A percentile compares a stretch with the other conserved stretches of the same genome.
phyloP scores from a whole-genome alignment of 2,888 invertebrate species.

The Glaucopsyche alexis region DNA sequence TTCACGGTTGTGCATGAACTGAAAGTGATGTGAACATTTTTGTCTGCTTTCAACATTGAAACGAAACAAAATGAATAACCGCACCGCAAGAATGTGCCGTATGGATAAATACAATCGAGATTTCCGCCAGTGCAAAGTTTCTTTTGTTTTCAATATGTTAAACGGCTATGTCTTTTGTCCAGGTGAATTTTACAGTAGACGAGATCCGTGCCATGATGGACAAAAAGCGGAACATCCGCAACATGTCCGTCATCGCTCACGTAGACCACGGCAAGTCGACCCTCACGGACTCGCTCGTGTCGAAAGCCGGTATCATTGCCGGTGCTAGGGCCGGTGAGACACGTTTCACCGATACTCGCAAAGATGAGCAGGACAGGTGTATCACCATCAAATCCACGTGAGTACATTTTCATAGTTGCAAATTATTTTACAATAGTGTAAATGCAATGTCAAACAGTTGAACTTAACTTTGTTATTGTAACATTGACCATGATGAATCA shows the following conservation, averaged over 20 bases:
- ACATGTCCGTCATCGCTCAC: conserved; percentile 99
- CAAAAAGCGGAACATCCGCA: conserved; percentile 99
- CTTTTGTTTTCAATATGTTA: conserved; percentile 50
- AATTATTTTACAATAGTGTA: not conserved
- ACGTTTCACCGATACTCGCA: conserved; percentile 99
- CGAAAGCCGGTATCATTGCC: conserved; percentile 99
- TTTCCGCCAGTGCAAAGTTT: conserved; percentile 54
- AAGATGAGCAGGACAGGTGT: conserved; percentile 99
- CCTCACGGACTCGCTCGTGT: conserved; percentile 98
- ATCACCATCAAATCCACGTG: conserved; percentile 99
- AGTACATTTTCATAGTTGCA: conserved; percentile 62
- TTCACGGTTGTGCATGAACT: conserved; percentile 56
- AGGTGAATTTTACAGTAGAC: conserved; percentile 99
- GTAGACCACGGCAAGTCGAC: conserved; percentile 99
- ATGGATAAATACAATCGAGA: conserved; percentile 47
- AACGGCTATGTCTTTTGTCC: conserved; percentile 64
- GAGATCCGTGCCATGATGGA: conserved; percentile 99
- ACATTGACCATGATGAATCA: conserved; percentile 23
- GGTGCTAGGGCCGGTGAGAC: conserved; percentile 99
- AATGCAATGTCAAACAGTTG: not conserved
- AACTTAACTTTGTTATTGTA: conserved; percentile 27
- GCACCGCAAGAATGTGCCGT: conserved; percentile 52
- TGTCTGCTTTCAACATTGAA: not conserved
- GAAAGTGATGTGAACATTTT: conserved; percentile 46
- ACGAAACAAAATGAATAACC: not conserved